Conservation (phyloP, 1,140 invertebrate species). For the Zaprionus africanus region DNA sequence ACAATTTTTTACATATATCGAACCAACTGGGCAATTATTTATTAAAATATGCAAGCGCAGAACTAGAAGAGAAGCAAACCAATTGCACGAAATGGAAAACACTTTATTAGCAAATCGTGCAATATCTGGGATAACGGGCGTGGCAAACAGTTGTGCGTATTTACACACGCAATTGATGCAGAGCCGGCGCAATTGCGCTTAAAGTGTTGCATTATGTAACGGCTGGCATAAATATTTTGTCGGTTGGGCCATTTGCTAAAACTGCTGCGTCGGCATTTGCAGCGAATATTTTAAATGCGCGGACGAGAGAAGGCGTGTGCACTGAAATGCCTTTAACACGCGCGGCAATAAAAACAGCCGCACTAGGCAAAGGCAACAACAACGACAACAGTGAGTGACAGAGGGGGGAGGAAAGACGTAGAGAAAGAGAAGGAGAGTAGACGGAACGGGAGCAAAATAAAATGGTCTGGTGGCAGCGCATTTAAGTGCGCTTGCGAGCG, state of each 20-base stretch:
- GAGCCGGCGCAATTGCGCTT: not conserved
- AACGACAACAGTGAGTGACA: slow-evolving; percentile 1
- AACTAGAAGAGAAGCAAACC: not conserved
- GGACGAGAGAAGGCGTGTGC: slow-evolving; percentile 4
- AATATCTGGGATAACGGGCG: slow-evolving; percentile 1
- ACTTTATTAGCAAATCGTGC: slow-evolving; percentile 11
- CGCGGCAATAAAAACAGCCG: slow-evolving; percentile 17
- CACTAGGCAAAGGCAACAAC: slow-evolving; percentile 12
- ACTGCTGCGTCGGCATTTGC: slow-evolving; percentile 10
- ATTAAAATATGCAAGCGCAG: not conserved
- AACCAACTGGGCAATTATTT: not conserved
- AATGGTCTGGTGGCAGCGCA: slow-evolving; percentile 58
- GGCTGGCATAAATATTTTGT: slow-evolving; percentile 31
- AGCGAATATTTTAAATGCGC: slow-evolving; percentile 18
- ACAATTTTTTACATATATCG: not conserved
- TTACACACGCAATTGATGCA: slow-evolving; percentile 15
- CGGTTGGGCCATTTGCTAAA: slow-evolving; percentile 14
- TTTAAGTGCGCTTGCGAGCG: slow-evolving; percentile 76
- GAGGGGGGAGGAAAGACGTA: not conserved
- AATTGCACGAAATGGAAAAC: slow-evolving; percentile 7
- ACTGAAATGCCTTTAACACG: slow-evolving; percentile 27
- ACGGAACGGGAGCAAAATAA: slow-evolving; percentile 37
- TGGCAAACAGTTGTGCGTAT: not conserved
- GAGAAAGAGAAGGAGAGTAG: slow-evolving; percentile 10
- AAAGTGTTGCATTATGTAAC: slow-evolving; percentile 22